A percentile compares a stretch with the other conserved stretches of the same genome.
These are phyloP conservation scores for Chaunax sp. DNA, from an alignment of 2,797 vertebrate genomes.

Conservation along the genomic window DNA sequence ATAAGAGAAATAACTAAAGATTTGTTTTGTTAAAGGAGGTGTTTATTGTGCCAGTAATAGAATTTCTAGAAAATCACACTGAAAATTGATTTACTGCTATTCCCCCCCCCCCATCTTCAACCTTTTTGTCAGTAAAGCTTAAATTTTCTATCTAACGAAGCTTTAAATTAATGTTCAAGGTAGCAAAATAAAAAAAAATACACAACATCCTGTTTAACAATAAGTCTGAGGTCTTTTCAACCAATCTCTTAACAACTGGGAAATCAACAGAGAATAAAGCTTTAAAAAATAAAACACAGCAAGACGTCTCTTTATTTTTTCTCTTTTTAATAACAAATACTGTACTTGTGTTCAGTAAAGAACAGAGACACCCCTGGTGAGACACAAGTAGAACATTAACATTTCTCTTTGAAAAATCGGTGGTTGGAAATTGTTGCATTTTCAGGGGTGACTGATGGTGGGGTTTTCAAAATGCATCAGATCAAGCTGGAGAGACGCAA, in stretches of 20 bases:
- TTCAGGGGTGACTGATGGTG: conserved; percentile 52
- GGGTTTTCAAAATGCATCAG: conserved; percentile 63
- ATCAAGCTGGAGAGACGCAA: conserved; percentile 64
- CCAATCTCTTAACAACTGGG: not conserved
- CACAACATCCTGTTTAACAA: too few relatives aligned
- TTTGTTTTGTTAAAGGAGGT: too few relatives aligned
- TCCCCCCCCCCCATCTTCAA: too few relatives aligned
- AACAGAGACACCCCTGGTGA: conserved; percentile 64
- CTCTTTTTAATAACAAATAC: conserved; percentile 80
- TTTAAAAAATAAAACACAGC: not conserved
- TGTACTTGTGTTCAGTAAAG: conserved; percentile 76
- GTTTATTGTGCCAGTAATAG: too few relatives aligned
- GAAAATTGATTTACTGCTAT: too few relatives aligned
- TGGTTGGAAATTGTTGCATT: conserved; percentile 64
- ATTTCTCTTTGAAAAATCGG: conserved; percentile 66
- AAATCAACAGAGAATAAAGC: not conserved
- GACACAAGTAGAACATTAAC: conserved; percentile 64
- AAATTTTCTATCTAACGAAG: not conserved
- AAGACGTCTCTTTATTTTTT: conserved; percentile 2
- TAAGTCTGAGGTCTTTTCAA: not conserved
- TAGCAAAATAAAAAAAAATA: too few relatives aligned
- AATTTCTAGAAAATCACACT: too few relatives aligned
- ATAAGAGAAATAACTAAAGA: too few relatives aligned
- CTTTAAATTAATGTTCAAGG: not conserved
- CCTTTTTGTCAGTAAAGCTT: not conserved